Conservation (phyloP, 2,888 invertebrate genomes). For the Perithous albicinctus region DNA sequence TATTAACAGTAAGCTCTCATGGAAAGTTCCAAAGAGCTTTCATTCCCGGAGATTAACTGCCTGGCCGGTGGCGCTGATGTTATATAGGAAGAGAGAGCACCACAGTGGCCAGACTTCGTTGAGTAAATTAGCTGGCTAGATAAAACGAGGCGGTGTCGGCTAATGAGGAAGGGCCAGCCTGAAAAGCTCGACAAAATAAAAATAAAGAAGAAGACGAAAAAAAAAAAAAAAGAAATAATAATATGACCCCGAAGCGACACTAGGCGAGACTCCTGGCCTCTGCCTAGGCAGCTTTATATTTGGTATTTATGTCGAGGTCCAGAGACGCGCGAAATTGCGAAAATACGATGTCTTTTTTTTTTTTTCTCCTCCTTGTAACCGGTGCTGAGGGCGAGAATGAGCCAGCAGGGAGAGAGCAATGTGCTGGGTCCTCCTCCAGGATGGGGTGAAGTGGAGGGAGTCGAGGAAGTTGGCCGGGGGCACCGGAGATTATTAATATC, state of each 20-base stretch:
- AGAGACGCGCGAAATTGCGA: conserved; percentile 40
- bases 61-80: not conserved
- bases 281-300: conserved; percentile 23
- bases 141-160: conserved; percentile 22
- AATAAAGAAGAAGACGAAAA: not conserved
- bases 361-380: not conserved
- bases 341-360: conserved; percentile 18
- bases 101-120: not conserved
- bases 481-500: conserved; percentile 64
- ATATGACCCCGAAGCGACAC: conserved; percentile 6
- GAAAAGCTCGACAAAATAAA: conserved; percentile 2
- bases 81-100: not conserved
- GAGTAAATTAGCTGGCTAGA: conserved; percentile 43
- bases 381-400: conserved; percentile 6
- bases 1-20: conserved; percentile 1
- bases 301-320: conserved; percentile 34
- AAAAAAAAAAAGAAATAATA: conserved; percentile 9
- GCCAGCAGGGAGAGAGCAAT: not conserved
- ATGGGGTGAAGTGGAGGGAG: conserved; percentile 3
- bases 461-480: conserved; percentile 45
- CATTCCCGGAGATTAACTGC: conserved; percentile 23
- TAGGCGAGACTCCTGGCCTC: conserved; percentile 2
- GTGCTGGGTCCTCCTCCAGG: not conserved
- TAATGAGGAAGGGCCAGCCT: conserved; percentile 27
- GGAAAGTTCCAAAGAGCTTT: conserved; percentile 21